Conservation (phyloP, 2,113 vertebrate species). For the Oenanthe oenanthe region DNA sequence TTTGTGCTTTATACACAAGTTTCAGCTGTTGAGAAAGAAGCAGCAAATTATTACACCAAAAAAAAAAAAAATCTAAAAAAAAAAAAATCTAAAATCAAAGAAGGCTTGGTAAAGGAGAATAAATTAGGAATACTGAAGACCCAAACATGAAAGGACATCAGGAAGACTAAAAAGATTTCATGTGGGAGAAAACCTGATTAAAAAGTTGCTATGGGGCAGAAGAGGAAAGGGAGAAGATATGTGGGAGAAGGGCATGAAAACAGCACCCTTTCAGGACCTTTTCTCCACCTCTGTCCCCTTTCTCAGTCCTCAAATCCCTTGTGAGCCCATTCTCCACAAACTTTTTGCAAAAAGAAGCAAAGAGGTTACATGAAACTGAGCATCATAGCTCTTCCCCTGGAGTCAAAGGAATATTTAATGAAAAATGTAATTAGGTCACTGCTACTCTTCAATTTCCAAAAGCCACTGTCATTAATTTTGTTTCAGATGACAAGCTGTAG, state of each 20-base stretch:
- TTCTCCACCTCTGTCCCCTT: neutral
- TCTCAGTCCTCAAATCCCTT: neutral
- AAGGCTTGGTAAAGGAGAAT: neutral
- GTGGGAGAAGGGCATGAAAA: neutral
- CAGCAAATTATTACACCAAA: neutral
- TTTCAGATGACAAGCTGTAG: neutral
- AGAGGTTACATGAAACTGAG: neutral
- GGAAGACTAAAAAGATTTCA: neutral
- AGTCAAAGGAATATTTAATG: neutral
- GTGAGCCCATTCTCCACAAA: neutral
- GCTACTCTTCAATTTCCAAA: neutral
- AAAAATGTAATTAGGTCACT: neutral
- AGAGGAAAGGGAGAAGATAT: neutral
- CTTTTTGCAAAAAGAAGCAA: neutral
- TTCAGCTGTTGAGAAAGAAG: neutral
- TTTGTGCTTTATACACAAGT: neutral
- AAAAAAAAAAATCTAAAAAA: no score
- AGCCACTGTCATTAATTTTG: neutral
- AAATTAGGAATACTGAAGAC: neutral
- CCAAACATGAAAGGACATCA: rapidly evolving
- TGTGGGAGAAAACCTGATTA: neutral
- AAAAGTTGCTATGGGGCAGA: neutral
- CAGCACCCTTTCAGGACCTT: neutral
- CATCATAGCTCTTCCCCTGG: neutral
- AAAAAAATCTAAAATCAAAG: neutral